Evolutionary conservation across 2,113 vertebrate species (phyloP).

Genomic region (Serilophus lunatus): DNA sequence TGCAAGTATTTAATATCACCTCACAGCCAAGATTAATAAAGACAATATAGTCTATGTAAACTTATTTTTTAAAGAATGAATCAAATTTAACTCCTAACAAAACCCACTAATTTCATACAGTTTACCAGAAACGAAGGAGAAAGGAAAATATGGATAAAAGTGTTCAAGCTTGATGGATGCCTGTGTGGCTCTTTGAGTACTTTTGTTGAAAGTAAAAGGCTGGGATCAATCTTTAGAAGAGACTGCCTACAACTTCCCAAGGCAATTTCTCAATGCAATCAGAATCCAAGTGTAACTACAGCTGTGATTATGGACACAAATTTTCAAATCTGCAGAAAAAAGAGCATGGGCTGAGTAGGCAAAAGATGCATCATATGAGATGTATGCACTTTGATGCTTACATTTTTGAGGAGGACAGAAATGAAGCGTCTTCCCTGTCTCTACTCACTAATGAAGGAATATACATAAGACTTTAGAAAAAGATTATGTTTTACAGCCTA

Average conservation of each 20-base stretch:
- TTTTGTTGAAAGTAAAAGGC: not conserved
- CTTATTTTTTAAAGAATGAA: not conserved
- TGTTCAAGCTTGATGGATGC: not conserved
- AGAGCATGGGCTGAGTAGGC: not conserved
- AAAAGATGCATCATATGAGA: not conserved
- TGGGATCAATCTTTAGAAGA: not conserved
- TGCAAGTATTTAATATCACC: not conserved
- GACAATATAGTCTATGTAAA: not conserved
- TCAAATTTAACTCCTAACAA: not conserved
- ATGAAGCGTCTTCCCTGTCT: not conserved
- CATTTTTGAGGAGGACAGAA: not conserved
- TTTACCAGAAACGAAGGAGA: not conserved
- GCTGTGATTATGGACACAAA: not conserved
- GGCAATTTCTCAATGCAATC: not conserved
- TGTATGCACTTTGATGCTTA: not conserved
- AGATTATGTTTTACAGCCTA: not conserved
- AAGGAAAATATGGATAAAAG: not conserved
- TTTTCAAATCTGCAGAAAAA: not conserved
- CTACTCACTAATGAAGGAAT: not conserved
- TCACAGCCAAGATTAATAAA: not conserved
- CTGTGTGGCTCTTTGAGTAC: not conserved
- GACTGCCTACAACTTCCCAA: not conserved
- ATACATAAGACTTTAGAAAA: not conserved
- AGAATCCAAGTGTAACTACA: not conserved
- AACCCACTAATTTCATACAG: not conserved